These are phyloP conservation scores for Linyphia triangularis DNA, from an alignment of 2,888 invertebrate genomes.

Conservation along the genomic window DNA sequence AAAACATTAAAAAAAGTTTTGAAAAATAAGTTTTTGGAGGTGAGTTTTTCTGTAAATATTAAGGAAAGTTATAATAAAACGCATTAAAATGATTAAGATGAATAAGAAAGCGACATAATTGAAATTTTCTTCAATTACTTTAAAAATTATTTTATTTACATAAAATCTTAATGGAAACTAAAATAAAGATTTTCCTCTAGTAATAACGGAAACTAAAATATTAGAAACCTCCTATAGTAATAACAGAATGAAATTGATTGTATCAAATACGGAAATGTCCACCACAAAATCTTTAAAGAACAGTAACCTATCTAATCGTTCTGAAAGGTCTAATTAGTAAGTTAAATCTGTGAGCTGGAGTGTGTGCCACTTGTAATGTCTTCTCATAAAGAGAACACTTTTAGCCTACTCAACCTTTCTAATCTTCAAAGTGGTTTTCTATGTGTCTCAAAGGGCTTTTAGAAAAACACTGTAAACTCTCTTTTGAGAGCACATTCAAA, in stretches of 20 bases:
- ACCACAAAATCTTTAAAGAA: not conserved
- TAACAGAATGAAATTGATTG: not conserved
- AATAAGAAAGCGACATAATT: too few species aligned
- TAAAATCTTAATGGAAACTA: too few species aligned
- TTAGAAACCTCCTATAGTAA: not conserved
- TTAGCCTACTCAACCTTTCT: not conserved
- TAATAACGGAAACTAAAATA: too few species aligned
- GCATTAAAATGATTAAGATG: too few species aligned
- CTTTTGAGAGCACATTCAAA: constrained; percentile 23
- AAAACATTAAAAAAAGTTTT: too few species aligned
- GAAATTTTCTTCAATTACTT: too few species aligned
- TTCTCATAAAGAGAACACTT: not conserved
- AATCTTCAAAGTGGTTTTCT: constrained; percentile 53
- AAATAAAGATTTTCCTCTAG: too few species aligned
- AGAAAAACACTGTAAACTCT: constrained; percentile 4
- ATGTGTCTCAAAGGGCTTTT: constrained; percentile 39
- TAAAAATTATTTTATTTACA: too few species aligned
- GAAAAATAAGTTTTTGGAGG: too few species aligned
- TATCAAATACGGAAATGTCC: not conserved
- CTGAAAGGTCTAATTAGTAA: constrained; percentile 22
- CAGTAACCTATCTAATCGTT: not conserved
- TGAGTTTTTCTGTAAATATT: too few species aligned
- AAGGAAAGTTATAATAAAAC: too few species aligned
- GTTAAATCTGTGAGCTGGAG: not conserved
- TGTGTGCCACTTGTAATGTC: not conserved